phyloP scores from a whole-genome alignment of 2,888 invertebrate genomes.

The Bugulina stolonifera region DNA sequence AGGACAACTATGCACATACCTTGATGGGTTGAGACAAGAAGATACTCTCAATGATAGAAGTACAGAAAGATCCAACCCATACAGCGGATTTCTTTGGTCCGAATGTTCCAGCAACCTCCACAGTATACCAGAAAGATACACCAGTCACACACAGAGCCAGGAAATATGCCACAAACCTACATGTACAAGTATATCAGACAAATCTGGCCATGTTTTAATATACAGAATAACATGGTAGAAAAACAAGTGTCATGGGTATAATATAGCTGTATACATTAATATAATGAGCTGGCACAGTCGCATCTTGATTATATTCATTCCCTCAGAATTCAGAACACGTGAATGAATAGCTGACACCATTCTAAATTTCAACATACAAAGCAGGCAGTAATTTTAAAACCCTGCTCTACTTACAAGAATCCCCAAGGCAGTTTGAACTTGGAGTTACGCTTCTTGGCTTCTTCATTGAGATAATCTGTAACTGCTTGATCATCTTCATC shows the following conservation, averaged over 20 bases:
- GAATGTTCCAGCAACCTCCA: conserved; percentile 32
- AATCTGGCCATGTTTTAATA: too few relatives aligned
- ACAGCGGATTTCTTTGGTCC: conserved; percentile 28
- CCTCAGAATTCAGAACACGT: too few relatives aligned
- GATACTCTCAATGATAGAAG: conserved; percentile 31
- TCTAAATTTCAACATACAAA: too few relatives aligned
- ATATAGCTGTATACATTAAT: too few relatives aligned
- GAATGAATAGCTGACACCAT: too few relatives aligned
- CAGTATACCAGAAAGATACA: conserved; percentile 29
- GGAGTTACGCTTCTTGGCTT: neutral
- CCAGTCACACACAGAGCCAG: conserved; percentile 28
- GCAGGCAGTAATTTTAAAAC: too few relatives aligned
- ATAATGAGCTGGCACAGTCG: too few relatives aligned
- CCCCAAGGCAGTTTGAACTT: conserved; percentile 21
- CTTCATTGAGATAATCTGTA: neutral
- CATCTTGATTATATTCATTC: too few relatives aligned
- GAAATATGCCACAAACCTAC: conserved; percentile 29
- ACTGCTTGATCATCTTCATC: neutral
- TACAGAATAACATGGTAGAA: too few relatives aligned
- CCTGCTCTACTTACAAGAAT: conserved; percentile 10
- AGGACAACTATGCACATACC: too few relatives aligned
- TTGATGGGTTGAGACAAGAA: conserved; percentile 32
- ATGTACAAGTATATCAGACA: too few relatives aligned
- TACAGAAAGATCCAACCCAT: conserved; percentile 31
- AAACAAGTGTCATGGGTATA: too few relatives aligned